phyloP scores from a whole-genome alignment of 2,888 invertebrate species.

The Dynastes grantii region DNA sequence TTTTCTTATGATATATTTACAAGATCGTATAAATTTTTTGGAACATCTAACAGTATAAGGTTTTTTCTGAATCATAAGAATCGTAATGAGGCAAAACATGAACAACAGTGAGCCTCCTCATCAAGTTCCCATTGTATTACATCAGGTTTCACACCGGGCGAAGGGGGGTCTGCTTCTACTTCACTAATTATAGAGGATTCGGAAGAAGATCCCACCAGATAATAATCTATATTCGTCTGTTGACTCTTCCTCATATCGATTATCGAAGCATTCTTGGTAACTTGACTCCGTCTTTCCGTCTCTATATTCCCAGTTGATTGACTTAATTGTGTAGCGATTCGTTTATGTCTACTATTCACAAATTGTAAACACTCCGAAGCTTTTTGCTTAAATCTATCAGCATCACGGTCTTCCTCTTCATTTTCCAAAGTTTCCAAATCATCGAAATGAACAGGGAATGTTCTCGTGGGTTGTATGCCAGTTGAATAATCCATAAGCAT shows the following conservation, averaged over 20 bases:
- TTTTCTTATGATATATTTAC: slow-evolving; percentile 23
- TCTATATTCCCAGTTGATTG: background rate
- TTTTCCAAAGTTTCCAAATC: slow-evolving; percentile 32
- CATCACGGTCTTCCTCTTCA: slow-evolving; percentile 13
- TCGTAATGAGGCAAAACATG: slow-evolving; percentile 35
- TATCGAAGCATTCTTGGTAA: slow-evolving; percentile 6
- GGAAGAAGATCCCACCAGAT: slow-evolving; percentile 34
- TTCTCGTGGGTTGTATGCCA: slow-evolving; percentile 31
- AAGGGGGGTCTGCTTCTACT: background rate
- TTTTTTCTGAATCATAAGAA: slow-evolving; percentile 2
- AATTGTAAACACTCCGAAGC: slow-evolving; percentile 37
- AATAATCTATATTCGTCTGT: slow-evolving; percentile 38
- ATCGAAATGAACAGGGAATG: slow-evolving; percentile 39
- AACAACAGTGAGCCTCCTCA: slow-evolving; percentile 26
- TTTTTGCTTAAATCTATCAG: slow-evolving; percentile 32
- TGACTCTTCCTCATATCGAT: slow-evolving; percentile 44
- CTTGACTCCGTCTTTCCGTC: slow-evolving; percentile 3
- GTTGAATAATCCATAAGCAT: slow-evolving; percentile 32
- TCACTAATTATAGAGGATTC: slow-evolving; percentile 34
- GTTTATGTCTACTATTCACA: slow-evolving; percentile 1
- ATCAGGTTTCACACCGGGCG: slow-evolving; percentile 16
- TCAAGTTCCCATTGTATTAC: slow-evolving; percentile 31
- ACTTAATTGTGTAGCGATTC: background rate
- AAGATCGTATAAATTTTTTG: background rate
- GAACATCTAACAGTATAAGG: background rate